phyloP scores from a whole-genome alignment of 2,888 invertebrate species.

The Drosophila ustulata region DNA sequence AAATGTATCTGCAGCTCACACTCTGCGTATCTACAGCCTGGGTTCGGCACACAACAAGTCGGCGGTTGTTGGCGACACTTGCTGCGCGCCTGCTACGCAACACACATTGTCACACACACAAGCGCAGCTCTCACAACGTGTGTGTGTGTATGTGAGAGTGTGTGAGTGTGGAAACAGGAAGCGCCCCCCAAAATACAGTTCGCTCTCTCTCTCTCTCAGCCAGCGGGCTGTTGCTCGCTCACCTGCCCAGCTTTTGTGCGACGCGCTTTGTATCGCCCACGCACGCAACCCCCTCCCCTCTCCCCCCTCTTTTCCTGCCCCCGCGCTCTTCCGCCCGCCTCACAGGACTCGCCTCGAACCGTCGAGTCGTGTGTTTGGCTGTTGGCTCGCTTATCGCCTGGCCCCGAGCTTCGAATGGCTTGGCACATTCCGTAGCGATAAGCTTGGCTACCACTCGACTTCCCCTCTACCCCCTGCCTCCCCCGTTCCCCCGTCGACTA shows the following conservation, averaged over 20 bases:
- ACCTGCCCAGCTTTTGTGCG: slow-evolving; percentile 50
- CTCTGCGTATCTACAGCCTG: slow-evolving; percentile 31
- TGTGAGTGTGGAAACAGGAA: slow-evolving; percentile 21
- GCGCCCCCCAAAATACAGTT: slow-evolving; percentile 7
- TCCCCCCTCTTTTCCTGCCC: neutral
- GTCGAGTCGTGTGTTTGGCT: slow-evolving; percentile 39
- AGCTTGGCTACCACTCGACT: slow-evolving; percentile 38
- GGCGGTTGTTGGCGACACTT: slow-evolving; percentile 43
- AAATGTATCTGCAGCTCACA: slow-evolving; percentile 60
- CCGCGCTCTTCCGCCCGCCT: neutral
- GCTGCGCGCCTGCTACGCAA: slow-evolving; percentile 73
- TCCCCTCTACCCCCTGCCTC: slow-evolving; percentile 2
- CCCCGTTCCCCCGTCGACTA: neutral
- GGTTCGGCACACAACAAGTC: slow-evolving; percentile 52
- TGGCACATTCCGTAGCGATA: slow-evolving; percentile 79
- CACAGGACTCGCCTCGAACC: neutral
- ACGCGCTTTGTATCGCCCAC: slow-evolving; percentile 52
- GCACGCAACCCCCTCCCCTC: slow-evolving; percentile 34
- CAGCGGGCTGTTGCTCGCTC: neutral
- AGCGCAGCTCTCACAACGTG: slow-evolving; percentile 37
- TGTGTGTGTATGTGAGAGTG: slow-evolving; percentile 1
- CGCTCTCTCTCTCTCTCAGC: slow-evolving; percentile 1
- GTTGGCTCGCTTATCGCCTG: slow-evolving; percentile 53
- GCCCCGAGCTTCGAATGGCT: slow-evolving; percentile 78
- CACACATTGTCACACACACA: slow-evolving; percentile 77